Conservation (phyloP, 2,888 invertebrate species). For the Perizoma flavofasciatum region DNA sequence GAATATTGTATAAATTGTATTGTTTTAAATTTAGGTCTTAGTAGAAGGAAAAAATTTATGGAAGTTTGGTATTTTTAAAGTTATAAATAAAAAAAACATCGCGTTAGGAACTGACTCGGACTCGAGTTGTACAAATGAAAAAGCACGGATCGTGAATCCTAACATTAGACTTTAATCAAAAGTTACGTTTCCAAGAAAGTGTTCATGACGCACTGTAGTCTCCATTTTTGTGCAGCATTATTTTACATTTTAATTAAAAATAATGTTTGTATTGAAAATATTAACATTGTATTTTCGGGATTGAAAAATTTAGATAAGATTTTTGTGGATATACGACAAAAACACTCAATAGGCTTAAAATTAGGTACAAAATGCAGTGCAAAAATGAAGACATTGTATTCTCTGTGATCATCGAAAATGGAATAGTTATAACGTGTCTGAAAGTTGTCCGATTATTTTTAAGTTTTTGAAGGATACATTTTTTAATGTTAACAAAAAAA, state of each 20-base stretch:
- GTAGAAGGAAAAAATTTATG: conserved; percentile 82
- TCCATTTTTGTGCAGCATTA: conserved; percentile 53
- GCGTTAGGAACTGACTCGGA: conserved; percentile 70
- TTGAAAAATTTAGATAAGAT: conserved; percentile 54
- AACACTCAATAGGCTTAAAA: conserved; percentile 47
- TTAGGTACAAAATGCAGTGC: conserved; percentile 46
- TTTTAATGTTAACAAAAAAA: conserved; percentile 69
- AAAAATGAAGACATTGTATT: conserved; percentile 54
- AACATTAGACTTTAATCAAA: conserved; percentile 79
- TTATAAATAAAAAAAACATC: conserved; percentile 74
- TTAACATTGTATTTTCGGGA: conserved; percentile 65
- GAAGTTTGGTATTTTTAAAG: conserved; percentile 82
- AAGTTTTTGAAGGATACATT: conserved; percentile 72
- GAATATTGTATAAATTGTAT: conserved; percentile 83
- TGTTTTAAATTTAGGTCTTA: conserved; percentile 83
- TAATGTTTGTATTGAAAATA: conserved; percentile 53
- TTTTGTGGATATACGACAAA: conserved; percentile 54
- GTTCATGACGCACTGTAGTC: conserved; percentile 64
- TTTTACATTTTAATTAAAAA: conserved; percentile 43
- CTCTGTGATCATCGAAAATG: conserved; percentile 80
- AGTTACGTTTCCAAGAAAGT: conserved; percentile 82
- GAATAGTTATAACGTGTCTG: conserved; percentile 76
- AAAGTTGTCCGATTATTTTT: conserved; percentile 73
- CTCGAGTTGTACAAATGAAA: conserved; percentile 72
- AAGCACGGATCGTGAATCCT: conserved; percentile 83